These are phyloP conservation scores for Zapornia atra DNA, from an alignment of 2,113 vertebrate species.

Conservation along the genomic window DNA sequence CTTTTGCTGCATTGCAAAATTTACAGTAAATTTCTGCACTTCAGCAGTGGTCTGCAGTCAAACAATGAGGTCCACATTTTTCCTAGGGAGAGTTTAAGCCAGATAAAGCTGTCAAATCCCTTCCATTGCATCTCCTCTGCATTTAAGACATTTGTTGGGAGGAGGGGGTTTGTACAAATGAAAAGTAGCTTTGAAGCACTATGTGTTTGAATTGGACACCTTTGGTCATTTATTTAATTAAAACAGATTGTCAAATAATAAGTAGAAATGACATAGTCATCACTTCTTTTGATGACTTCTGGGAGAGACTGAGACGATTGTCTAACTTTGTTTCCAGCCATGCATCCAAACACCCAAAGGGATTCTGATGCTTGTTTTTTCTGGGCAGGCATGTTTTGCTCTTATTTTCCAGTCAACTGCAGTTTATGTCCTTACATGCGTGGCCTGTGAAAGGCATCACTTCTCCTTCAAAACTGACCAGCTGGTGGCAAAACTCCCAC, in stretches of 20 bases:
- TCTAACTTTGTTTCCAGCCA: background rate
- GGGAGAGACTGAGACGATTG: background rate
- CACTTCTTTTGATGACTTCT: background rate
- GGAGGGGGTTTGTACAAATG: background rate
- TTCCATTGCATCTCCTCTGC: background rate
- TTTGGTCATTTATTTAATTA: background rate
- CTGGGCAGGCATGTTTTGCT: background rate
- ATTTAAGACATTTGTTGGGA: background rate
- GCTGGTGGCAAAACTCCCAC: background rate
- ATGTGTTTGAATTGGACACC: background rate
- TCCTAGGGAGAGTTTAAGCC: background rate
- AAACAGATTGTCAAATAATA: background rate
- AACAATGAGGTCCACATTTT: background rate
- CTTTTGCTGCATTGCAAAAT: background rate
- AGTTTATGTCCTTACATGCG: background rate
- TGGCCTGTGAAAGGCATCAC: background rate
- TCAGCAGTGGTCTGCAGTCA: background rate
- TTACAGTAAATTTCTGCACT: background rate
- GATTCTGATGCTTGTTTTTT: background rate
- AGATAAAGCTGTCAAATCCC: background rate
- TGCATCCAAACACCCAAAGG: background rate
- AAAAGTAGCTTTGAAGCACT: background rate
- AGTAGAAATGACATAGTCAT: background rate
- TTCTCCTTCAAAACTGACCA: background rate
- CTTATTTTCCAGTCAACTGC: background rate